A percentile compares a stretch with the other conserved stretches of the same genome.
phyloP scores from a whole-genome alignment of 1,140 invertebrate genomes.

The Calliphora vicina region DNA sequence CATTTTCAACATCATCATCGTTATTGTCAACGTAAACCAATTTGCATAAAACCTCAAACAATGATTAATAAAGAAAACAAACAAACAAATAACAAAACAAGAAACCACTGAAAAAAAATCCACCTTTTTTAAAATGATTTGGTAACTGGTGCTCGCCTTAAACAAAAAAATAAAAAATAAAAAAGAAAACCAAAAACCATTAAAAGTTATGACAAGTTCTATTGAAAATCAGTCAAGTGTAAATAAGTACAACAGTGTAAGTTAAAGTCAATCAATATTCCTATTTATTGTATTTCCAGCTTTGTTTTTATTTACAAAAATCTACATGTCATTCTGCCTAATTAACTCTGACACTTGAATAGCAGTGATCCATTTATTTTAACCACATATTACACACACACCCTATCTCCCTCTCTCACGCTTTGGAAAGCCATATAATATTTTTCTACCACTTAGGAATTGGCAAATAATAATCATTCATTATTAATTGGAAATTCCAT shows the following conservation, averaged over 20 bases:
- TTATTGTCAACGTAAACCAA: not conserved
- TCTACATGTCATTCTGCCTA: not conserved
- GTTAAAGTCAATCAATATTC: not conserved
- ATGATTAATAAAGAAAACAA: too few species aligned
- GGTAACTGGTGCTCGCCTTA: too few species aligned
- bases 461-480: slow-evolving; percentile 8
- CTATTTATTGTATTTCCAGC: not conserved
- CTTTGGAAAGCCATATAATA: not conserved
- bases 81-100: too few species aligned
- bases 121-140: not conserved
- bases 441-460: not conserved
- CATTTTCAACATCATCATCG: not conserved
- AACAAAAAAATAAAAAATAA: too few species aligned
- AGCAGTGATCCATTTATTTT: not conserved
- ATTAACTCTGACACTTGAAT: slow-evolving; percentile 14
- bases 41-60: not conserved
- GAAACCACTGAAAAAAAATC: not conserved
- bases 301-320: not conserved
- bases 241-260: too few species aligned
- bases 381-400: not conserved
- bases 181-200: not conserved
- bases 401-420: too few species aligned
- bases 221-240: not conserved
- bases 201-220: not conserved
- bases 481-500: slow-evolving; percentile 14